Evolutionary conservation across 1,140 invertebrate genomes (phyloP).

Genomic region (Hydropsyche tenuis): DNA sequence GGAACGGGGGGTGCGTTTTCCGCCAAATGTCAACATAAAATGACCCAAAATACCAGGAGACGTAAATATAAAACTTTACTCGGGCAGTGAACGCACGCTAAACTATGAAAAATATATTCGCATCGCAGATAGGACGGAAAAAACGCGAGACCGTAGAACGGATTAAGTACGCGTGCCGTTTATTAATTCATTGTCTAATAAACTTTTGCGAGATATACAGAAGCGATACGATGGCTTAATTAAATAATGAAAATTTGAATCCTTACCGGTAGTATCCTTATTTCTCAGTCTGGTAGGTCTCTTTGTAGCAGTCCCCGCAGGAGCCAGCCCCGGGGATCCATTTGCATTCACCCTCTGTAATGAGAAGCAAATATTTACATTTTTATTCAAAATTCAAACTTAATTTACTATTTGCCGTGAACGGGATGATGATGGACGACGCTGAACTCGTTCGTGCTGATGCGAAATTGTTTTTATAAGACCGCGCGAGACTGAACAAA

Average conservation of each 20-base stretch:
- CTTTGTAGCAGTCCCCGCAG: background rate
- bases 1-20: background rate
- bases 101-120: background rate
- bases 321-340: constrained; percentile 16
- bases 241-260: background rate
- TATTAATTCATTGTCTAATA: no score
- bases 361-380: constrained; percentile 31
- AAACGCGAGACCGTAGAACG: no score
- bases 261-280: constrained; percentile 13
- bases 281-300: background rate
- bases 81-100: no score
- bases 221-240: background rate
- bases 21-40: no score
- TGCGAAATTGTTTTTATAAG: no score
- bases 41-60: no score
- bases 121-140: background rate
- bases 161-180: no score
- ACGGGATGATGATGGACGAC: no score
- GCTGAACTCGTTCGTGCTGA: no score
- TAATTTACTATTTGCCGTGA: no score
- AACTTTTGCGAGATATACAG: background rate
- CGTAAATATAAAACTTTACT: no score
- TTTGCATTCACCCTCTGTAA: constrained; percentile 27
- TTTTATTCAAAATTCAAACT: constrained; percentile 12
- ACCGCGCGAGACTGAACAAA: no score